A percentile compares a stretch with the other conserved stretches of the same genome.
These are phyloP conservation scores for Tipula unca DNA, from an alignment of 2,888 invertebrate species.

Conservation along the genomic window DNA sequence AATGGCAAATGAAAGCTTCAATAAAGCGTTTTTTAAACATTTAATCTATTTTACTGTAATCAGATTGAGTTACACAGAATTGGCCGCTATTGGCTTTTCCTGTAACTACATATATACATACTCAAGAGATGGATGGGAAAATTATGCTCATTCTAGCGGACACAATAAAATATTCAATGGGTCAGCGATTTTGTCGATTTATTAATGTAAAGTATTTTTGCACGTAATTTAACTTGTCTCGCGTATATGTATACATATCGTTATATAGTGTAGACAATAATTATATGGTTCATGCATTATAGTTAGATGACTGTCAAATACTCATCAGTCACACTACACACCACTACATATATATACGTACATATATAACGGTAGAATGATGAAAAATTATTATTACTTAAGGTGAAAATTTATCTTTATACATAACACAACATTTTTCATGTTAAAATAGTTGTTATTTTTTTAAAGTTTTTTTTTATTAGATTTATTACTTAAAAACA, in stretches of 20 bases:
- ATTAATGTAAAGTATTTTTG: not conserved
- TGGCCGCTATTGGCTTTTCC: too few species aligned
- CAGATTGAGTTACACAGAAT: too few species aligned
- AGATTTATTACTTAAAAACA: slow-evolving; percentile 1
- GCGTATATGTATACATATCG: too few species aligned
- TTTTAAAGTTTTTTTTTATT: not conserved
- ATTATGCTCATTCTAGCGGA: too few species aligned
- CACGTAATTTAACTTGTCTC: not conserved
- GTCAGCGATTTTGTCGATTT: not conserved
- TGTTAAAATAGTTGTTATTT: not conserved
- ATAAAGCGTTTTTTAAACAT: too few species aligned
- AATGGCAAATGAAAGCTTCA: too few species aligned
- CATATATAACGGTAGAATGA: not conserved
- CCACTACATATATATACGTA: not conserved
- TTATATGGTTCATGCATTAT: not conserved
- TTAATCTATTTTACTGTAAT: too few species aligned
- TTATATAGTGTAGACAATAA: not conserved
- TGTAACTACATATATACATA: too few species aligned
- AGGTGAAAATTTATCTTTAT: not conserved
- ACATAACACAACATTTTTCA: not conserved
- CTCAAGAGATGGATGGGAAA: too few species aligned
- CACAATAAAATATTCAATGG: not conserved
- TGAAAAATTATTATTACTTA: not conserved
- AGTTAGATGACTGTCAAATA: not conserved
- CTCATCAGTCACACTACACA: not conserved